phyloP scores from a whole-genome alignment of 2,888 invertebrate genomes.

The Ophion slaviceki region DNA sequence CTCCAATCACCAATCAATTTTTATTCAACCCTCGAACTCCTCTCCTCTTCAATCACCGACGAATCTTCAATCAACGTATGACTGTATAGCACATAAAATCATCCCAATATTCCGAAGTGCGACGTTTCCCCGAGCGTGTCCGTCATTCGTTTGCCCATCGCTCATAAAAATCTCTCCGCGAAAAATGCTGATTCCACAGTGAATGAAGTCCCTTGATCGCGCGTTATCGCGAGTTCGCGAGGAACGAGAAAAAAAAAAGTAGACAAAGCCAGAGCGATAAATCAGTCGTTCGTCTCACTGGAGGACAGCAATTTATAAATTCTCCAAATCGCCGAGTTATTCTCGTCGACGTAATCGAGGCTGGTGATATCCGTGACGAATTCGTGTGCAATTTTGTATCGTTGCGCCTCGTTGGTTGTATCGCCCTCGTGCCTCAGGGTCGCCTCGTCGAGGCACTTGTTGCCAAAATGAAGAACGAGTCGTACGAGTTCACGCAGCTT shows the following conservation, averaged over 20 bases:
- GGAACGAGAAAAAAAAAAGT: background rate
- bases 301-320: constrained; percentile 48
- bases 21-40: background rate
- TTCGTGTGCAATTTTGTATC: constrained; percentile 52
- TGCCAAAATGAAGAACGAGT: constrained; percentile 64
- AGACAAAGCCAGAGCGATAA: constrained; percentile 1
- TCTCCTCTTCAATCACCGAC: background rate
- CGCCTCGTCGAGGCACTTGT: constrained; percentile 57
- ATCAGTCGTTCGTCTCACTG: constrained; percentile 10
- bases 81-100: background rate
- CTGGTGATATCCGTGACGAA: constrained; percentile 60
- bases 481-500: constrained; percentile 56
- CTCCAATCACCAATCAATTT: background rate
- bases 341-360: constrained; percentile 44
- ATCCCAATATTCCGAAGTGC: background rate
- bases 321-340: constrained; percentile 31
- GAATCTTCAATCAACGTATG: background rate
- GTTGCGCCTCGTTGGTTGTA: constrained; percentile 17
- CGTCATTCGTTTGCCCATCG: no score
- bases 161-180: no score
- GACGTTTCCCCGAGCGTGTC: background rate
- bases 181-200: no score
- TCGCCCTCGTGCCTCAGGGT: background rate
- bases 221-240: constrained; percentile 7
- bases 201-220: background rate